Percentiles rank a stretch among this genome's conserved stretches.
These are phyloP conservation scores for Hypsibius dujardini DNA, from an alignment of 1,140 invertebrate genomes.

Conservation along the genomic window DNA sequence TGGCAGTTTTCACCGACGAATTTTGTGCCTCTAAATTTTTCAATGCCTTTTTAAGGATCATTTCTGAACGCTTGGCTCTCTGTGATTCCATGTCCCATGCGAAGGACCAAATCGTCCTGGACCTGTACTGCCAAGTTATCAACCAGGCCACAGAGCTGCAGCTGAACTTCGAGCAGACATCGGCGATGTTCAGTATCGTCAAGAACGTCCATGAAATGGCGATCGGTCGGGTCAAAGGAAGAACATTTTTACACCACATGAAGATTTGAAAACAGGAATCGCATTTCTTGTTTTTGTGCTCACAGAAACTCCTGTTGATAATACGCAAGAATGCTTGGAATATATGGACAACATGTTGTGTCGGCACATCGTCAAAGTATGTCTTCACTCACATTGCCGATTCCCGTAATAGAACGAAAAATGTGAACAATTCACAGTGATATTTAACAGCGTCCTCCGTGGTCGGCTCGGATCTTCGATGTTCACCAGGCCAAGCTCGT, in stretches of 20 bases:
- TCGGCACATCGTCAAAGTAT: conserved; percentile 33
- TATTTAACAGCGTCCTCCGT: conserved; percentile 30
- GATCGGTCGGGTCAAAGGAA: conserved; percentile 26
- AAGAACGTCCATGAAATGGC: conserved; percentile 32
- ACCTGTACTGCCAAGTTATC: conserved; percentile 32
- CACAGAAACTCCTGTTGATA: conserved; percentile 34
- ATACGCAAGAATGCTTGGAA: conserved; percentile 31
- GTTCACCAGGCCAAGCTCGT: conserved; percentile 30
- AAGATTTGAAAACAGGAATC: no score
- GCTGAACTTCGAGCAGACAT: conserved; percentile 32
- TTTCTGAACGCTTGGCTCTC: conserved; percentile 30
- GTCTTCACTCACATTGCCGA: conserved; percentile 18
- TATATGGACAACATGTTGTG: conserved; percentile 32
- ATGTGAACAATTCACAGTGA: no score
- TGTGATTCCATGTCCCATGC: conserved; percentile 26
- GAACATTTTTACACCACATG: no score
- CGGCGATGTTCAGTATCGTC: conserved; percentile 32
- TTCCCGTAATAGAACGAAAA: no score
- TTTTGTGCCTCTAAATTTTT: background rate
- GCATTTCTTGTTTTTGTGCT: background rate
- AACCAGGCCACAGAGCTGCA: conserved; percentile 30
- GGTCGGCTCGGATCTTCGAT: conserved; percentile 32
- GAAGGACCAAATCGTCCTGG: conserved; percentile 30
- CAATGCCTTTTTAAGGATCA: conserved; percentile 25
- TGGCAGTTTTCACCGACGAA: background rate